Conservation (phyloP, 2,888 invertebrate species). For the Micoletzkya japonica region DNA sequence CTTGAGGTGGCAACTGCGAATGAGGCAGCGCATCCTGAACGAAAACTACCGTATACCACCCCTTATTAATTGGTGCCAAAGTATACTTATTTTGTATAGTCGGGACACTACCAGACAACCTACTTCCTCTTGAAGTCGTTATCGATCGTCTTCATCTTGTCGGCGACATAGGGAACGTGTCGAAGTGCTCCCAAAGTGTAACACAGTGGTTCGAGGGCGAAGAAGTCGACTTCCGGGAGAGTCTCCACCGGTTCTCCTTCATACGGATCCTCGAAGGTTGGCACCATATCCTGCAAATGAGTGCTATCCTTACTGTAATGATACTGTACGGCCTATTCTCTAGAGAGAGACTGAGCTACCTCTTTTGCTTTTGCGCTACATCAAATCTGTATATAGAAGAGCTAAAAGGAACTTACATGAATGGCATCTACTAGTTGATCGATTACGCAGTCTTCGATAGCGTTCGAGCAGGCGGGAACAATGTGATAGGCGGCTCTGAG, state of each 20-base stretch:
- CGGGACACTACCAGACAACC: not conserved
- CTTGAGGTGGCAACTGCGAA: conserved; percentile 17
- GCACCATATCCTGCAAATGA: not conserved
- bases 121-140: conserved; percentile 14
- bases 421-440: not conserved
- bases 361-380: too few relatives aligned
- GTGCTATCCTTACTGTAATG: too few relatives aligned
- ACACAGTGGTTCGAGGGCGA: conserved; percentile 2
- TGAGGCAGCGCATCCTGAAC: conserved; percentile 16
- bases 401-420: too few relatives aligned
- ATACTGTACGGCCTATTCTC: too few relatives aligned
- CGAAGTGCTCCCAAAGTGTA: not conserved
- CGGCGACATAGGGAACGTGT: not conserved
- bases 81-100: not conserved
- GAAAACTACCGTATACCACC: not conserved
- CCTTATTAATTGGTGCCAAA: not conserved
- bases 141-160: not conserved
- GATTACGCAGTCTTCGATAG: not conserved
- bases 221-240: conserved; percentile 8
- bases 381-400: too few relatives aligned
- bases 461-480: not conserved
- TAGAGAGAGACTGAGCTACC: too few relatives aligned
- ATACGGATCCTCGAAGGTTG: not conserved
- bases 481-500: conserved; percentile 1
- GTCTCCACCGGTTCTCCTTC: not conserved